phyloP scores from a whole-genome alignment of 2,888 invertebrate genomes.

The Leistus spinibarbis region DNA sequence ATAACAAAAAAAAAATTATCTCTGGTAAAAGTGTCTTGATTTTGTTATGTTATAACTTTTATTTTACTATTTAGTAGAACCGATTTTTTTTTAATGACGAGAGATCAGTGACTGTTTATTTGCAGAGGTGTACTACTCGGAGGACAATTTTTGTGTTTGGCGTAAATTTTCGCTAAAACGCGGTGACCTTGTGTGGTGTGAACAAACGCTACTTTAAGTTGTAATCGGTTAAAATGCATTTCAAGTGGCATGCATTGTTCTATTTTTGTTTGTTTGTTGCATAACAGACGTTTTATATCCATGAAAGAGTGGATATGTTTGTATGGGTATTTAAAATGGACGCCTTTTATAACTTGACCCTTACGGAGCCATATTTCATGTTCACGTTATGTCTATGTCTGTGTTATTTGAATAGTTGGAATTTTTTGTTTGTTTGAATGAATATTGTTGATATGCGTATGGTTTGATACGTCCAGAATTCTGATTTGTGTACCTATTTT shows the following conservation, averaged over 20 bases:
- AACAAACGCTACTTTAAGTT: conserved; percentile 34
- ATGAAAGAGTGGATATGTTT: conserved; percentile 11
- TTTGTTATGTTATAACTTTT: background rate
- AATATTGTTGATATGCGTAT: background rate
- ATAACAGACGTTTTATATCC: conserved; percentile 18
- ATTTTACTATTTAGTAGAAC: background rate
- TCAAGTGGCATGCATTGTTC: background rate
- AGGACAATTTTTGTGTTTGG: conserved; percentile 30
- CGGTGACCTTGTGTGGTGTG: conserved; percentile 35
- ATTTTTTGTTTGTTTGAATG: background rate
- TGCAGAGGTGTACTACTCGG: conserved; percentile 35
- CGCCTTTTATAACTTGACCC: background rate
- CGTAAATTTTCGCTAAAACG: conserved; percentile 12
- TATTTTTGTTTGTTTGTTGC: conserved; percentile 22
- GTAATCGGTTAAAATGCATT: background rate
- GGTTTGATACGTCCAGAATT: conserved; percentile 1
- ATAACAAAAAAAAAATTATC: conserved; percentile 27
- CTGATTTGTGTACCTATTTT: conserved; percentile 10
- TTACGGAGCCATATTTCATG: conserved; percentile 22
- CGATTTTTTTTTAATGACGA: conserved; percentile 7
- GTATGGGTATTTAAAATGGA: background rate
- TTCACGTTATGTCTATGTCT: conserved; percentile 23
- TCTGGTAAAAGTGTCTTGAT: conserved; percentile 29
- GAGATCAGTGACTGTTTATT: conserved; percentile 36
- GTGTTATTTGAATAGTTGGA: conserved; percentile 34